phyloP scores from a whole-genome alignment of 2,797 vertebrate genomes.

The Bradypodion pumilum region DNA sequence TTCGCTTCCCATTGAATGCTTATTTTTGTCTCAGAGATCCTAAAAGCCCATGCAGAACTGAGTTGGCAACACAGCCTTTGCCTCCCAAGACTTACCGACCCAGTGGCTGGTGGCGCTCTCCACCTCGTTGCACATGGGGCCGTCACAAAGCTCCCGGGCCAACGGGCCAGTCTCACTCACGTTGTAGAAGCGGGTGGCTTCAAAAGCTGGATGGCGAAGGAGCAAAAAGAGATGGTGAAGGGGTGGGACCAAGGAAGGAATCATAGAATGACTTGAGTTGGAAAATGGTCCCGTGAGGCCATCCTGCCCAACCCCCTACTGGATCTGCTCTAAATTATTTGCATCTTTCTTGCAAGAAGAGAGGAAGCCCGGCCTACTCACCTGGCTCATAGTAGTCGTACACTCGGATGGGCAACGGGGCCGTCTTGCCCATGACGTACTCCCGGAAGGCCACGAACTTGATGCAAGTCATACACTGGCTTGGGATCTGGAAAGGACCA shows the following conservation, averaged over 20 bases:
- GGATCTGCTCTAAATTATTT: no score
- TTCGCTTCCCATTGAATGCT: no score
- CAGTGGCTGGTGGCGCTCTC: constrained; percentile 89
- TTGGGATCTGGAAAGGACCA: constrained; percentile 90
- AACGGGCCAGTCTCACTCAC: constrained; percentile 90
- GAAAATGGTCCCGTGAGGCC: no score
- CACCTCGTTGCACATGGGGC: constrained; percentile 91
- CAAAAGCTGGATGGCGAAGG: constrained; percentile 79
- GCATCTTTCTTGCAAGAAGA: no score
- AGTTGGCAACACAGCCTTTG: no score
- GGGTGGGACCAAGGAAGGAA: not conserved
- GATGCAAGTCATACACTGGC: constrained; percentile 92
- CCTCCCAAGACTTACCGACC: constrained; percentile 83
- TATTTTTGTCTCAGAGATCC: no score
- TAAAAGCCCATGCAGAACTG: no score
- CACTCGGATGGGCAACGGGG: constrained; percentile 90
- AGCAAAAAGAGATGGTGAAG: not conserved
- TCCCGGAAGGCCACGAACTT: constrained; percentile 88
- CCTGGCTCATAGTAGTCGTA: constrained; percentile 96
- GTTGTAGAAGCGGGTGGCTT: constrained; percentile 94
- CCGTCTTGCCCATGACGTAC: constrained; percentile 92
- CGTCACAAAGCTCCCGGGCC: constrained; percentile 88
- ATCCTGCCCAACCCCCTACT: no score
- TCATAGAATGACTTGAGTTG: no score
- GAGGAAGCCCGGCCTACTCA: constrained; percentile 40